phyloP scores from a whole-genome alignment of 2,888 invertebrate genomes.

The Julus scanicus region DNA sequence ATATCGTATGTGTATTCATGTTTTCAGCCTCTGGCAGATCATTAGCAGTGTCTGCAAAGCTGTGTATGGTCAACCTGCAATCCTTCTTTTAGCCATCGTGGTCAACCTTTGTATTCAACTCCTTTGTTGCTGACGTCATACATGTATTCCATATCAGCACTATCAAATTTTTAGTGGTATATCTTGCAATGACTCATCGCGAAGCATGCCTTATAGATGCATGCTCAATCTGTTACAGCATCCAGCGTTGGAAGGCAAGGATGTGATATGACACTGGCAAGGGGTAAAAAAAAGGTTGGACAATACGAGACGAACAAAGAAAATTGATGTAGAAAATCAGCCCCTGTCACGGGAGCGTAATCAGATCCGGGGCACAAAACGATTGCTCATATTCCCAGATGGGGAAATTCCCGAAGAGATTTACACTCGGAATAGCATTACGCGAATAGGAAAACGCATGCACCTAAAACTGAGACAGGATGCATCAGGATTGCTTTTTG shows the following conservation, averaged over 20 bases:
- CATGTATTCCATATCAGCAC: too few relatives aligned
- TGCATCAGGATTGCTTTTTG: constrained; percentile 3
- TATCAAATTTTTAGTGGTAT: too few relatives aligned
- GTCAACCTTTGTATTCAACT: too few relatives aligned
- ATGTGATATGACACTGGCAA: neutral
- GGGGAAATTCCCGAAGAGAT: neutral
- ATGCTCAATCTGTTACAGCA: neutral
- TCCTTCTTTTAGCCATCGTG: too few relatives aligned
- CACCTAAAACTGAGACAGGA: neutral
- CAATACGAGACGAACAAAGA: constrained; percentile 29
- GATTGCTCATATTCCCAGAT: neutral
- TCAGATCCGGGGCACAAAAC: constrained; percentile 12
- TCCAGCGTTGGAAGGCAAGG: neutral
- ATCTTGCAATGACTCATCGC: neutral
- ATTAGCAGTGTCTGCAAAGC: too few relatives aligned
- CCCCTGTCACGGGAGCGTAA: constrained; percentile 25
- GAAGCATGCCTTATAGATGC: neutral
- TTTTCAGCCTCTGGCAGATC: too few relatives aligned
- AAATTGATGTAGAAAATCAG: constrained; percentile 30
- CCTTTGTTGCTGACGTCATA: neutral
- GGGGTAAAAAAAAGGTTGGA: neutral
- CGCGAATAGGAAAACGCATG: neutral
- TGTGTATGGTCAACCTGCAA: too few relatives aligned
- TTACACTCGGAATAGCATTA: constrained; percentile 2
- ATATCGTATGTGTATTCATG: too few relatives aligned